A percentile compares a stretch with the other conserved stretches of the same genome.
Evolutionary conservation across 2,888 invertebrate genomes (phyloP).

Genomic region (Cerastis rubricosa): DNA sequence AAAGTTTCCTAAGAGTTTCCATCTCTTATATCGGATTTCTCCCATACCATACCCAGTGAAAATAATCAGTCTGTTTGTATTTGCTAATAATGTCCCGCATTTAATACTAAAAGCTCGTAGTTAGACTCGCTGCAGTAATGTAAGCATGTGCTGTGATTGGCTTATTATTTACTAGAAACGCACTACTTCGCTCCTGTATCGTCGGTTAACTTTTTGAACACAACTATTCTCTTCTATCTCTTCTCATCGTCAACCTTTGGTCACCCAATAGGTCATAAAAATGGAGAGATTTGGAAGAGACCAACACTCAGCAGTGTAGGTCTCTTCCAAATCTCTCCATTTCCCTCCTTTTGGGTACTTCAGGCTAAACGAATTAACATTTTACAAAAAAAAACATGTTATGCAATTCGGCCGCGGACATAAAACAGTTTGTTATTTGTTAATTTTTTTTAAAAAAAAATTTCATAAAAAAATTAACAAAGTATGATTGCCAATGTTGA

Average conservation of each 20-base stretch:
- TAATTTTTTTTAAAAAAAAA: no score
- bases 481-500: no score
- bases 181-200: background rate
- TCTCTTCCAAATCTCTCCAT: background rate
- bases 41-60: background rate
- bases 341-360: background rate
- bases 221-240: background rate
- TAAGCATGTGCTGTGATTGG: constrained; percentile 35
- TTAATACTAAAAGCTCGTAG: constrained; percentile 36
- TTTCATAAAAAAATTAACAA: no score
- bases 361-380: background rate
- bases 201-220: constrained; percentile 23
- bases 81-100: constrained; percentile 42
- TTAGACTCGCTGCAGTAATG: constrained; percentile 17
- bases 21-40: background rate
- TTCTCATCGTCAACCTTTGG: background rate
- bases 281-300: no score
- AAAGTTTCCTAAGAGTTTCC: background rate
- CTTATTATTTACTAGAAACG: constrained; percentile 31
- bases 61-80: background rate
- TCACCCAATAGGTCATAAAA: background rate
- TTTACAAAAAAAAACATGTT: no score
- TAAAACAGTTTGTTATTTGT: no score
- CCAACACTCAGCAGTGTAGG: background rate
- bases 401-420: no score